Percentiles rank a stretch among this genome's conserved stretches.
These are phyloP conservation scores for Decapterus maruadsi DNA, from an alignment of 2,797 vertebrate species.

Conservation along the genomic window DNA sequence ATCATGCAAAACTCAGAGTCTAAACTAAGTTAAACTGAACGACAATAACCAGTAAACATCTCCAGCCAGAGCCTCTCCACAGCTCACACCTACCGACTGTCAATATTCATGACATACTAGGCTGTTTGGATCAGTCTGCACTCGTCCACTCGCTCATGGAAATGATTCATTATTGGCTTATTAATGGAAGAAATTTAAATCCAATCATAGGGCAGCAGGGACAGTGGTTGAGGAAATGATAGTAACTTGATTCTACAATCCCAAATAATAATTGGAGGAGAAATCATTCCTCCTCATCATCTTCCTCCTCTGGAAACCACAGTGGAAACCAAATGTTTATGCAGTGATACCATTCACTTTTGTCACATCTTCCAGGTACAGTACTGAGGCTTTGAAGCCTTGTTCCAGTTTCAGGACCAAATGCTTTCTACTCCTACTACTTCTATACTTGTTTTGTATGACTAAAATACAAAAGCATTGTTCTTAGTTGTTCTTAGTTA, in stretches of 20 bases:
- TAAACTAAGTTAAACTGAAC: background rate
- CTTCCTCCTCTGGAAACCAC: too few species aligned
- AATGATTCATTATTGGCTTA: conserved; percentile 26
- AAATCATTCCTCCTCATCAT: background rate
- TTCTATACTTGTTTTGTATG: conserved; percentile 43
- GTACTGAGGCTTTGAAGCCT: conserved; percentile 3
- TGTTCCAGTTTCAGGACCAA: conserved; percentile 10
- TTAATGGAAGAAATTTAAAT: conserved; percentile 30
- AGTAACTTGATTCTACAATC: background rate
- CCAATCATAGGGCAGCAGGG: conserved; percentile 11
- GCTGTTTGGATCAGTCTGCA: conserved; percentile 21
- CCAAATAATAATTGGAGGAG: background rate
- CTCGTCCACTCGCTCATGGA: conserved; percentile 5
- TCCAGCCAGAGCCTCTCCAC: background rate
- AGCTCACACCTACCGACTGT: background rate
- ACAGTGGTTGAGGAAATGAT: conserved; percentile 6
- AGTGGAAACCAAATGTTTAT: background rate
- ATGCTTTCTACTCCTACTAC: conserved; percentile 11
- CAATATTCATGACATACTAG: conserved; percentile 9
- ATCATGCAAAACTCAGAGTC: background rate
- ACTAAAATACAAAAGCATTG: conserved; percentile 48
- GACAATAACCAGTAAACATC: background rate
- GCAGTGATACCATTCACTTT: conserved; percentile 1
- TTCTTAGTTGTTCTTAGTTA: conserved; percentile 64
- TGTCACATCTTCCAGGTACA: conserved; percentile 3